Conservation (phyloP, 2,113 vertebrate genomes). For the Gymnobelideus leadbeateri region DNA sequence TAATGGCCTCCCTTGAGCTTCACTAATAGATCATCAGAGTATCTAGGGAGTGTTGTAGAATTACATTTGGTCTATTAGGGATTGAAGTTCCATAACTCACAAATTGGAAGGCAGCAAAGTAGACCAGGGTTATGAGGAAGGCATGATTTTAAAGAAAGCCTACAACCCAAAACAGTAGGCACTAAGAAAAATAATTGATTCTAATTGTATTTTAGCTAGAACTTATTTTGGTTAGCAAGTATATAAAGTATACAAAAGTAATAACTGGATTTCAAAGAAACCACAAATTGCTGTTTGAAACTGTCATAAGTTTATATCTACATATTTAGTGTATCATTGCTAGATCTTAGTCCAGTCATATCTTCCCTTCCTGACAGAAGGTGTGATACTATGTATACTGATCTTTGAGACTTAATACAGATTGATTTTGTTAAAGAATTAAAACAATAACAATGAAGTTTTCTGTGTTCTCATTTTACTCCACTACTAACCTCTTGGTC, state of each 20-base stretch:
- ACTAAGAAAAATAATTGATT: not conserved
- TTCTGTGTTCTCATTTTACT: not conserved
- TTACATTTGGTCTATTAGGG: not conserved
- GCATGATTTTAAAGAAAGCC: not conserved
- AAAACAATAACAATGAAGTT: not conserved
- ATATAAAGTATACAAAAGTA: not conserved
- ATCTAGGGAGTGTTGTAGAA: not conserved
- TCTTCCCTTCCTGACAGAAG: not conserved
- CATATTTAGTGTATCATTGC: not conserved
- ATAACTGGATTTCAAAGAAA: not conserved
- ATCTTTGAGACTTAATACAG: not conserved
- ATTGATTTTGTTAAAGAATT: not conserved
- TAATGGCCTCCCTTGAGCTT: not conserved
- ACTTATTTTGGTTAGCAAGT: not conserved
- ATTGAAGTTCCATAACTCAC: not conserved
- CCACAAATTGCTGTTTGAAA: not conserved
- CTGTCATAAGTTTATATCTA: not conserved
- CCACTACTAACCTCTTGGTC: not conserved
- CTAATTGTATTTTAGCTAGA: not conserved
- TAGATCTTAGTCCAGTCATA: not conserved
- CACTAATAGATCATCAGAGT: not conserved
- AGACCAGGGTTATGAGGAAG: not conserved
- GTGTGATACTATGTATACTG: not conserved
- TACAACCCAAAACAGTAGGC: not conserved
- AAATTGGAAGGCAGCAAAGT: not conserved